Evolutionary conservation across 2,797 vertebrate species (phyloP).

Genomic region (Pantherophis alleghaniensis): DNA sequence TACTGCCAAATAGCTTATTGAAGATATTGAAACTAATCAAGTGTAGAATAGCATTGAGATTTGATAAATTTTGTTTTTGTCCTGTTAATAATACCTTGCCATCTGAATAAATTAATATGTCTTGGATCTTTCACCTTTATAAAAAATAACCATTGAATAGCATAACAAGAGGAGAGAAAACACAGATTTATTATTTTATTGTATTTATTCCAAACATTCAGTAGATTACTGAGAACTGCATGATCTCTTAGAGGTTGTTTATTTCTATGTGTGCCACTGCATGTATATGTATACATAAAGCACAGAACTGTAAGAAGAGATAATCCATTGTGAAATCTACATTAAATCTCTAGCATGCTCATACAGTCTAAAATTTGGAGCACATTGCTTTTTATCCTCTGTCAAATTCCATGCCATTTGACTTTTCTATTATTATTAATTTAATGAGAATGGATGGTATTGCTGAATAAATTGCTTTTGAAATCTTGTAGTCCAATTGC

Average conservation of each 20-base stretch:
- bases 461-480: too few relatives aligned
- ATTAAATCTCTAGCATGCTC: not conserved
- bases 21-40: too few relatives aligned
- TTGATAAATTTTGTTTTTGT: too few relatives aligned
- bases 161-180: not conserved
- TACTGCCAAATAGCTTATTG: too few relatives aligned
- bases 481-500: too few relatives aligned
- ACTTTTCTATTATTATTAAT: too few relatives aligned
- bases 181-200: not conserved
- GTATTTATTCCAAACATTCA: not conserved
- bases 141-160: not conserved
- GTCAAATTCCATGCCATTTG: too few relatives aligned
- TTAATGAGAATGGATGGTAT: too few relatives aligned
- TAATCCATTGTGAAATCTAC: not conserved
- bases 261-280: not conserved
- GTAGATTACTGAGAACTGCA: not conserved
- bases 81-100: not conserved
- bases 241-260: not conserved
- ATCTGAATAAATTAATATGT: not conserved
- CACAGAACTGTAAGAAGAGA: not conserved
- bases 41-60: not conserved
- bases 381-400: too few relatives aligned
- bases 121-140: not conserved
- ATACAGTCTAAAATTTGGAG: not conserved
- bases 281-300: not conserved